Conservation (phyloP, 2,797 vertebrate species). For the Spondyliosoma cantharus region DNA sequence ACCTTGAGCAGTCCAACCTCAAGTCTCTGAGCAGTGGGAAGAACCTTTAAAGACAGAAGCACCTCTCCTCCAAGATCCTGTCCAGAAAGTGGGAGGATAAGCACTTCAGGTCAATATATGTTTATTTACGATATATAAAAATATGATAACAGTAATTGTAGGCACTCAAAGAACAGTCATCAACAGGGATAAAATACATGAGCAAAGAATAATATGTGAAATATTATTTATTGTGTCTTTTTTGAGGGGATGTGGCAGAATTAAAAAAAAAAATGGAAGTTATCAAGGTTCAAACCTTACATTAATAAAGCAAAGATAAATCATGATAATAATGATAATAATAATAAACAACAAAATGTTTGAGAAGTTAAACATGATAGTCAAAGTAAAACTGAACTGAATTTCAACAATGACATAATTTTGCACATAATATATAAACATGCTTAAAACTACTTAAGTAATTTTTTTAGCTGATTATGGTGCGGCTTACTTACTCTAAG, state of each 20-base stretch:
- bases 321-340: background rate
- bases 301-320: no score
- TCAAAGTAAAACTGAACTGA: background rate
- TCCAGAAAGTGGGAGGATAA: background rate
- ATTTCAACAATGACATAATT: background rate
- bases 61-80: conserved; percentile 85
- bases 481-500: no score
- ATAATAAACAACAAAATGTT: background rate
- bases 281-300: no score
- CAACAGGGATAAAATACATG: background rate
- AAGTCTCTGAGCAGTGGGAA: conserved; percentile 84
- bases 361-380: background rate
- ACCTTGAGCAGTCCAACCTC: conserved; percentile 85
- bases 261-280: no score
- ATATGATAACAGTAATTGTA: background rate
- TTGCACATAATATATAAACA: background rate
- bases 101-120: background rate
- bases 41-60: conserved; percentile 84
- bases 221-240: no score
- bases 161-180: background rate
- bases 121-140: background rate
- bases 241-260: no score
- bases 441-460: background rate
- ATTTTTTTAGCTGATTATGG: no score
- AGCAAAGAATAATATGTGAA: background rate